These are phyloP conservation scores for Pogona vitticeps DNA, from an alignment of 2,113 vertebrate genomes.

Conservation along the genomic window DNA sequence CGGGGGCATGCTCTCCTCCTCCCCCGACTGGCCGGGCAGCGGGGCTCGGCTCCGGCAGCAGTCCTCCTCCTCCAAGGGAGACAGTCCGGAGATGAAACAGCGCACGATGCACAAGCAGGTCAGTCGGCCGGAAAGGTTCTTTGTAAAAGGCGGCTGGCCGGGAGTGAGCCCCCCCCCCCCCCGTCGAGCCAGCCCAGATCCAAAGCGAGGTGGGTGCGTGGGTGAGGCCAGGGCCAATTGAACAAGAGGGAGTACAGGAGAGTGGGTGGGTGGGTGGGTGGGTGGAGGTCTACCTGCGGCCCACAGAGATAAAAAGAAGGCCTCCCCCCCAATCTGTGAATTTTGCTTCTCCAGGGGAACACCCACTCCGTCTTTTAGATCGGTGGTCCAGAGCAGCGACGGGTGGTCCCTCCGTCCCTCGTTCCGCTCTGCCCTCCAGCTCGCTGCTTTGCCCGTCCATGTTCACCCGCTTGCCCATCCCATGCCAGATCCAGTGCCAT, in stretches of 20 bases:
- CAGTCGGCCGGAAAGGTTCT: conserved; percentile 34
- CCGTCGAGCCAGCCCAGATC: too few relatives aligned
- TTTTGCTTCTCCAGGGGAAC: background rate
- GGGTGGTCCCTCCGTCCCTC: background rate
- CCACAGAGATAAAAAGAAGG: too few relatives aligned
- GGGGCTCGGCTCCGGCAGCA: conserved; percentile 91
- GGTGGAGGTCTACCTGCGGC: too few relatives aligned
- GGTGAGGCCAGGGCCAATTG: too few relatives aligned
- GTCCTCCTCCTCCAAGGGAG: conserved; percentile 93
- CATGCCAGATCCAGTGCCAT: conserved; percentile 50
- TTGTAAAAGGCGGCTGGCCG: rapidly evolving
- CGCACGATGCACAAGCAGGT: conserved; percentile 93
- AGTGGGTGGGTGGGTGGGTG: too few relatives aligned
- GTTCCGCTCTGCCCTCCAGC: conserved; percentile 44
- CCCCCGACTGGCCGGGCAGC: conserved; percentile 90
- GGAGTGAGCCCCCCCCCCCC: background rate
- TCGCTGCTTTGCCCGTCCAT: conserved; percentile 66
- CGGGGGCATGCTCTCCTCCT: conserved; percentile 88
- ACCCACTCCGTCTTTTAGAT: background rate
- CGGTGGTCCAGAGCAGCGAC: background rate
- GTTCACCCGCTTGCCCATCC: conserved; percentile 64
- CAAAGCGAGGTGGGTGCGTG: too few relatives aligned
- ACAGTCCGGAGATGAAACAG: conserved; percentile 95
- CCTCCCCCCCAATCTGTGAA: too few relatives aligned
- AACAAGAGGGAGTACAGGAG: background rate